Percentiles rank a stretch among this genome's conserved stretches.
These are phyloP conservation scores for Edolisoma coerulescens DNA, from an alignment of 2,113 vertebrate genomes.

Conservation along the genomic window DNA sequence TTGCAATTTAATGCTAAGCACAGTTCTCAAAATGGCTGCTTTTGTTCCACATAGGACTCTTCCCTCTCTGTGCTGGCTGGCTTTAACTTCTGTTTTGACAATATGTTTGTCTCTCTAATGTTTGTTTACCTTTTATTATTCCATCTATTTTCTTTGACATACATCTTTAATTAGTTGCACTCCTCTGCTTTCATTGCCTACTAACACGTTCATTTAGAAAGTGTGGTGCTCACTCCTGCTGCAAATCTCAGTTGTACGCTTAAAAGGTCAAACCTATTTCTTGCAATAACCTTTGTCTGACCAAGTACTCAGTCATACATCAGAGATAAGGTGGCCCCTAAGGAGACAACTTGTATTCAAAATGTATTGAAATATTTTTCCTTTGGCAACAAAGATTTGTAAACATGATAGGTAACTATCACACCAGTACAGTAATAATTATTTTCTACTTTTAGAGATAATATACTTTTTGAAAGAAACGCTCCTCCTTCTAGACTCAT, in stretches of 20 bases:
- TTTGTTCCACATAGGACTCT: not conserved
- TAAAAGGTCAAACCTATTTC: constrained; percentile 58
- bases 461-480: accelerated
- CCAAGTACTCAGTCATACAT: constrained; percentile 3
- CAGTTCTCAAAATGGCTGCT: not conserved
- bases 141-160: constrained; percentile 27
- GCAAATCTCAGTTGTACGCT: not conserved
- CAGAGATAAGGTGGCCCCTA: not conserved
- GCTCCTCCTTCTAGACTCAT: not conserved
- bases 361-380: not conserved
- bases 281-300: constrained; percentile 45
- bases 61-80: not conserved
- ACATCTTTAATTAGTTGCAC: constrained; percentile 52
- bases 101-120: constrained; percentile 6
- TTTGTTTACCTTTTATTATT: constrained; percentile 49
- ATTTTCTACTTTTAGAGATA: not conserved
- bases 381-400: not conserved
- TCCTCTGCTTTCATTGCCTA: constrained; percentile 31
- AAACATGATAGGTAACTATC: not conserved
- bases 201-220: constrained; percentile 38
- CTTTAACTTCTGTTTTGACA: not conserved
- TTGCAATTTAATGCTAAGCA: not conserved
- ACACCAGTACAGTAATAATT: not conserved
- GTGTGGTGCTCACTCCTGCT: not conserved
- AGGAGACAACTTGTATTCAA: not conserved